Percentiles rank a stretch among this genome's conserved stretches.
phyloP scores from a whole-genome alignment of 2,888 invertebrate species.

The Fragum fragum region DNA sequence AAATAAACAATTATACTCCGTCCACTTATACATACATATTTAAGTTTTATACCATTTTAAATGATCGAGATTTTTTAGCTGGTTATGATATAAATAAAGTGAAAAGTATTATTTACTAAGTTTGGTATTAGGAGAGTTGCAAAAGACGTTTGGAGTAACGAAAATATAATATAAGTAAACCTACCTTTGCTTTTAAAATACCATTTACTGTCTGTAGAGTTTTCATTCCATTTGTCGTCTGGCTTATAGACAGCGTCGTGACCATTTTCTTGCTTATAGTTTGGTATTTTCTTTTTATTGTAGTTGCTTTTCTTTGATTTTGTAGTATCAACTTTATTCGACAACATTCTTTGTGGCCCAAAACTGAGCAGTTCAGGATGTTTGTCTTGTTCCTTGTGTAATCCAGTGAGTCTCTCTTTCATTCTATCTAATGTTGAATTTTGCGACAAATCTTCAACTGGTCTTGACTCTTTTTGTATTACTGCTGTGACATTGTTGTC shows the following conservation, averaged over 20 bases:
- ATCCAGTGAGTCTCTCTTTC: not conserved
- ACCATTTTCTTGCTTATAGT: not conserved
- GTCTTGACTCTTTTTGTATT: not conserved
- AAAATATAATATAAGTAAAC: too few relatives aligned
- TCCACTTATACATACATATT: too few relatives aligned
- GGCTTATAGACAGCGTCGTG: not conserved
- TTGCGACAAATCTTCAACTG: not conserved
- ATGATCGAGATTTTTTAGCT: too few relatives aligned
- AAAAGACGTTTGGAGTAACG: too few relatives aligned
- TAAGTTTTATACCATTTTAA: too few relatives aligned
- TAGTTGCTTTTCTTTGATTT: not conserved
- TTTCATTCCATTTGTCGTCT: too few relatives aligned
- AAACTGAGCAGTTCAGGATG: not conserved
- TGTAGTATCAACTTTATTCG: not conserved
- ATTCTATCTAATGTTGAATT: not conserved
- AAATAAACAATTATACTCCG: too few relatives aligned
- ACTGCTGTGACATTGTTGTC: slow-evolving; percentile 6
- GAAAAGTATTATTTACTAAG: too few relatives aligned
- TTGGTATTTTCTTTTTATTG: not conserved
- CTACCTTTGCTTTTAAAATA: too few relatives aligned
- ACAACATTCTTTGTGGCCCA: not conserved
- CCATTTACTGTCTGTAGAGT: too few relatives aligned
- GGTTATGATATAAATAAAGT: too few relatives aligned
- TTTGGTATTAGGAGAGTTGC: too few relatives aligned
- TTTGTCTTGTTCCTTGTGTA: not conserved